phyloP scores from a whole-genome alignment of 1,140 invertebrate genomes.

The Limonius californicus region DNA sequence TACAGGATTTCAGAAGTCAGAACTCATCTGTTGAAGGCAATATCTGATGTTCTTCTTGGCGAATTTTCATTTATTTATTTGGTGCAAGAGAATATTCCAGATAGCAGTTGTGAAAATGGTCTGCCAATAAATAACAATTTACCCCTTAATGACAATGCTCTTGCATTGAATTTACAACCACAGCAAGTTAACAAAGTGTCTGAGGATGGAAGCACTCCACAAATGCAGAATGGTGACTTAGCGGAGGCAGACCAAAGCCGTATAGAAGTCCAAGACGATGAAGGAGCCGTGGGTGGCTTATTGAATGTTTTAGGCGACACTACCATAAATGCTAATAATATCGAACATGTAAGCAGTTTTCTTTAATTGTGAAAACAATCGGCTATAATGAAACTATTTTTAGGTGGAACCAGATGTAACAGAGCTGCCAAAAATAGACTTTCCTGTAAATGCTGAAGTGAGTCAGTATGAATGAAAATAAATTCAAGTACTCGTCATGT shows the following conservation, averaged over 20 bases:
- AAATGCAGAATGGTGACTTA: conserved; percentile 44
- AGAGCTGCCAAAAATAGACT: conserved; percentile 29
- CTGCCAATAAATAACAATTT: neutral
- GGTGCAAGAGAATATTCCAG: conserved; percentile 38
- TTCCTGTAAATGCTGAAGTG: conserved; percentile 27
- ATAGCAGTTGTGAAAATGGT: conserved; percentile 18
- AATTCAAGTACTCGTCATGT: neutral
- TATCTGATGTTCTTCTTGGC: conserved; percentile 36
- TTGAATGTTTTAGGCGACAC: neutral
- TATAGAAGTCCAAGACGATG: conserved; percentile 34
- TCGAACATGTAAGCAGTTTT: neutral
- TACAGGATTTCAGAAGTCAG: conserved; percentile 35
- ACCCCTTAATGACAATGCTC: neutral
- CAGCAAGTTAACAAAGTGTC: neutral
- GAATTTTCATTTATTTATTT: conserved; percentile 41
- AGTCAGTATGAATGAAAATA: neutral
- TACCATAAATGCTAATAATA: neutral
- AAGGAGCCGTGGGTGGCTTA: conserved; percentile 44
- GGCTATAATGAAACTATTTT: conserved; percentile 17
- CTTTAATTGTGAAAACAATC: too few species aligned
- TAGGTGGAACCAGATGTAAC: conserved; percentile 30
- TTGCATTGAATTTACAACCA: conserved; percentile 7
- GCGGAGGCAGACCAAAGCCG: conserved; percentile 46
- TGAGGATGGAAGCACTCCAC: conserved; percentile 15
- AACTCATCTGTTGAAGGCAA: conserved; percentile 32